Evolutionary conservation across 2,888 invertebrate species (phyloP), one percentile per base, ranked within the genome.

Genomic region (Scaptomyza caliginosa): DNA sequence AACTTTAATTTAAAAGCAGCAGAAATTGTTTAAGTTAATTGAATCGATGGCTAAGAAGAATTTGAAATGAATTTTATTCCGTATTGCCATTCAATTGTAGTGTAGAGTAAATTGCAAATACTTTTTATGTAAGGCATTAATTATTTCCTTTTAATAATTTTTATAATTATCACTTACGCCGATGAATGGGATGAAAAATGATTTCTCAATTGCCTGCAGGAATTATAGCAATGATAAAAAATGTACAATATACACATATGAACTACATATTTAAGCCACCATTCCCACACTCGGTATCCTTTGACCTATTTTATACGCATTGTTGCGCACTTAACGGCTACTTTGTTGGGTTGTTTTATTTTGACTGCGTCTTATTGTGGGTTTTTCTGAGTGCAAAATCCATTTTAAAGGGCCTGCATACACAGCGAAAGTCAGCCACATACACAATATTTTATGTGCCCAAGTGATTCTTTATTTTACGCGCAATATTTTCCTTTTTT

Each of bases 291-390:
- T 8, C 4, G 8, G 5, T 16, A 3, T 10, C 24, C 4, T 19
- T 11, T 26, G 4, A 17, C 23, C 16, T 11, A 28, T 16, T n/a
- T 19, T 7, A 34, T 17, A 30, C 40, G 36, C 50, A 56, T 38
- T 71, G 49, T 36, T 16, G 39, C 26, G 13, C 40, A 66, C 42
- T 58, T 26, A 49, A 49, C 55, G 49, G 59, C 38, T 60, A 49
- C 73, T 67, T 50, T 73, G 67, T 57, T 48, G 32, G 39, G 13
- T 72, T 56, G 13, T 72, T 56, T 56, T 52, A 56, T 45, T 45
- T 66, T 19, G 38, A 50, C 10, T 26, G 59, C 23, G 11, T 30
- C 38, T 30, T 39, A 21, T 24, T 23, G 67, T 24, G 21, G 19
- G 5, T 39, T 21, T 23, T 48, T 17, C 5, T 36, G 60, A 16